These are phyloP conservation scores for Sylvilagus floridanus DNA, from an alignment of 2,797 vertebrate species.

Conservation along the genomic window DNA sequence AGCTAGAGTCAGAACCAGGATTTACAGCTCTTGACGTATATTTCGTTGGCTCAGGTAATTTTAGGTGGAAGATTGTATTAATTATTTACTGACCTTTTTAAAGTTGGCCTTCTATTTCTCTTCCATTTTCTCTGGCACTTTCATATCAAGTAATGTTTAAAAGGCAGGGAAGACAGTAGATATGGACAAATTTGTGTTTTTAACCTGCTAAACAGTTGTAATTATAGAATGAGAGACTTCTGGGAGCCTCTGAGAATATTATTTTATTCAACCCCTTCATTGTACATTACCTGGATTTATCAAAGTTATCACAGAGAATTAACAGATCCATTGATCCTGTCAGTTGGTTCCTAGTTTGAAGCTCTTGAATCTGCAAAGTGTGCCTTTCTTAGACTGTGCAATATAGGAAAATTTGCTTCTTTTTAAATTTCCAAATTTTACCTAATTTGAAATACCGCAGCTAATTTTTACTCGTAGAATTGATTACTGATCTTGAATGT, in stretches of 20 bases:
- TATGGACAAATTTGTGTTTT: conserved; percentile 9
- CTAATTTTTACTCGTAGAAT: neutral
- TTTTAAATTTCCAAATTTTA: neutral
- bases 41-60: conserved; percentile 29
- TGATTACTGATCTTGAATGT: neutral
- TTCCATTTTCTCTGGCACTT: neutral
- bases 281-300: conserved; percentile 3
- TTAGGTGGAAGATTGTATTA: neutral
- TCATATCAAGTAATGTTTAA: neutral
- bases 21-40: neutral
- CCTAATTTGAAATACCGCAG: conserved; percentile 35
- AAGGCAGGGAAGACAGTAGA: neutral
- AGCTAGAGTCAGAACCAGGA: neutral
- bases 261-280: neutral
- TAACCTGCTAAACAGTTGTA: conserved; percentile 5
- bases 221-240: neutral
- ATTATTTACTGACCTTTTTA: neutral
- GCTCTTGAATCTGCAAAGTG: neutral
- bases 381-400: neutral
- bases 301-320: neutral
- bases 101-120: neutral
- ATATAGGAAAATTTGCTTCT: conserved; percentile 13
- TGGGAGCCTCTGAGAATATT: neutral
- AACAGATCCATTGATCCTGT: neutral
- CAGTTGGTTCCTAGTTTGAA: neutral